Evolutionary conservation across 2,888 invertebrate genomes (phyloP), one percentile per base, ranked within the genome.

Genomic region (Microplitis manilae): DNA sequence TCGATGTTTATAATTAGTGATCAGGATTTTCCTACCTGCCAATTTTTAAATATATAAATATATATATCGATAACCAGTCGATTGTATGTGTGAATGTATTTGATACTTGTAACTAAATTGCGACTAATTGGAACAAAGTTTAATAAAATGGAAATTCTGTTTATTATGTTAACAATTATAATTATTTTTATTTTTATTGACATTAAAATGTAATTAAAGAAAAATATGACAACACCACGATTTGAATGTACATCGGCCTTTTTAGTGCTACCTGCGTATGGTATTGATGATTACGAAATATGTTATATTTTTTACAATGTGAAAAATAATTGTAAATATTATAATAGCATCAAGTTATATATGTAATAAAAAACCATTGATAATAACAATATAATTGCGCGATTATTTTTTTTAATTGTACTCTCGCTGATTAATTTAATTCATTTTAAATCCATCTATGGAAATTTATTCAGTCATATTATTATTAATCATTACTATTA

Each of bases 301-400:
- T 86, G 88, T 89, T 89, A 89, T 89, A 89, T 89, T 89, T 89
- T 89, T 89, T 89, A 89, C 89, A 89, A 88, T 87, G 87, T 87
- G 88, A 87, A 87, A 84, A 87, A 88, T 73, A 73, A 85, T 86
- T 89, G 89, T 89, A 89, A 87, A 89, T 89, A 89, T 87, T 82
- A 88, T 50, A 50, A 50, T 88, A 88, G 87, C 84, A 86, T 87
- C 87, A 86, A 87, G 86, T 86, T 88, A 87, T 87, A 87, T 84
- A 86, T 84, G 84, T 50, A 50, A 50, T 50, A 81, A 84, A 81
- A 79, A 79, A 78, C 73, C 76, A 83, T 79, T 79, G 80, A 81
- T 75, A 78, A 79, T 79, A 78, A 77, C 76, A 77, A 80, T 79
- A 79, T 80, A 82, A 73, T 79, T n/a, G 20, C 40, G 82, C 20